These are phyloP conservation scores for Xyrauchen texanus DNA, from an alignment of 2,113 vertebrate genomes.

Conservation along the genomic window DNA sequence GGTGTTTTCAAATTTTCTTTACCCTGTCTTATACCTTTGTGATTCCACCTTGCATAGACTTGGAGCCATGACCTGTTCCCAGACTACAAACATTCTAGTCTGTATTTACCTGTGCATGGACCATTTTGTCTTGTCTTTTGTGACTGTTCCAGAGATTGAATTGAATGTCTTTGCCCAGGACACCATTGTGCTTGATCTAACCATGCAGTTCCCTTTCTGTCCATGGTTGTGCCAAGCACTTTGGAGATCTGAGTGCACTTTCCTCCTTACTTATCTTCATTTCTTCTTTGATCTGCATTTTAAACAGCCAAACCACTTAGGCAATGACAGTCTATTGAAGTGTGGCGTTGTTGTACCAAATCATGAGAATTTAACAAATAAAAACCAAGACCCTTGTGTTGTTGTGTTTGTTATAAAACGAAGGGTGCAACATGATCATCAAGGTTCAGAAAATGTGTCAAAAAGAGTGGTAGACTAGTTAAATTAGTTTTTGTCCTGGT, in stretches of 20 bases:
- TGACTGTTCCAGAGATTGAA: no score
- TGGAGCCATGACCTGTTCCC: constrained; percentile 20
- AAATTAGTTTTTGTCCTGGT: not conserved
- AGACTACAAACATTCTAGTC: constrained; percentile 7
- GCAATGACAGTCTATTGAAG: not conserved
- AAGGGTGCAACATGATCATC: not conserved
- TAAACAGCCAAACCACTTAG: not conserved
- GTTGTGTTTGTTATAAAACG: not conserved
- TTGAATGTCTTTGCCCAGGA: constrained; percentile 62
- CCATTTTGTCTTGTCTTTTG: constrained; percentile 1
- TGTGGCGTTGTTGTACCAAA: not conserved
- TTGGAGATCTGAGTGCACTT: constrained; percentile 73
- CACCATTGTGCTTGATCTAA: constrained; percentile 87
- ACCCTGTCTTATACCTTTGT: not conserved
- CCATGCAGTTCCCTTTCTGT: constrained; percentile 77
- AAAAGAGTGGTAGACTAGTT: not conserved
- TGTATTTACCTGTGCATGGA: constrained; percentile 1
- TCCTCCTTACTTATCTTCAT: constrained; percentile 18
- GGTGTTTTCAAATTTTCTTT: not conserved
- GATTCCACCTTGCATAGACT: not conserved
- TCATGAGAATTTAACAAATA: constrained; percentile 13
- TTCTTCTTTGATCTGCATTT: not conserved
- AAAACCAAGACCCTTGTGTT: not conserved
- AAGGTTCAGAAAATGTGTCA: not conserved
- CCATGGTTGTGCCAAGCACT: constrained; percentile 84